Base-by-base conservation (phyloP, 2,888 invertebrate genomes). In the Zaprionus bogoriensis region DNA sequence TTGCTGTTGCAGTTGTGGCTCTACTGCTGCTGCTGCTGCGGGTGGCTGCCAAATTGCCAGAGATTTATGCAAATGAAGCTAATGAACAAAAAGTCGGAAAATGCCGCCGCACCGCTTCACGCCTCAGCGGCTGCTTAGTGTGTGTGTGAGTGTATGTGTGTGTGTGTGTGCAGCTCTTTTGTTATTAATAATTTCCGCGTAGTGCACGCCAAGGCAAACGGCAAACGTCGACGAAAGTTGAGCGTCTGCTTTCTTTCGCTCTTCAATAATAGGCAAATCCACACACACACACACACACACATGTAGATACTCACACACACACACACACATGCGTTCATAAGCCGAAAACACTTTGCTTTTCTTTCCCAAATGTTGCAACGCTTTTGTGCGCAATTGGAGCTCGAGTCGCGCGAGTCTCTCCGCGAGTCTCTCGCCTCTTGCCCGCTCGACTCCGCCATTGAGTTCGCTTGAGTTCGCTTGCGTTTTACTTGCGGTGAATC, bases 151-250 rank as follows among this genome's bases (percentile, higher is more conserved):
- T 30, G n/a, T 30, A 3, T 32, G 9, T 27, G n/a, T 36, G 36
- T 22, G 14, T 44, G 23, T 36, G 30, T 39, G 20, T 55, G 22
- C 63, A 67, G 53, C 52, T 66, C 64, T 68, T 67, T 77, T 86
- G 81, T 86, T 80, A 74, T 80, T 85, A 85, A 75, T 82, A 82
- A 80, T 81, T 81, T 81, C 80, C 80, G 87, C 87, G 61, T 81
- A 81, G 48, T 77, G 80, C 80, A 80, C 85, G 79, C 75, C 53
- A 71, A 73, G 41, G 28, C 27, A 48, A 42, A 22, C 28, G 39
- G n/a, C 55, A 32, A 53, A 14, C 10, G 44, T 64, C 61, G 82
- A 68, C 85, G 78, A 79, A 79, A 79, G 85, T 79, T 77, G 55
- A 55, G 50, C 59, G 61, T 64, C 60, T 76, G 74, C 69, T 71